Base-by-base conservation (phyloP, 2,888 invertebrate species). In the Diploptera punctata region DNA sequence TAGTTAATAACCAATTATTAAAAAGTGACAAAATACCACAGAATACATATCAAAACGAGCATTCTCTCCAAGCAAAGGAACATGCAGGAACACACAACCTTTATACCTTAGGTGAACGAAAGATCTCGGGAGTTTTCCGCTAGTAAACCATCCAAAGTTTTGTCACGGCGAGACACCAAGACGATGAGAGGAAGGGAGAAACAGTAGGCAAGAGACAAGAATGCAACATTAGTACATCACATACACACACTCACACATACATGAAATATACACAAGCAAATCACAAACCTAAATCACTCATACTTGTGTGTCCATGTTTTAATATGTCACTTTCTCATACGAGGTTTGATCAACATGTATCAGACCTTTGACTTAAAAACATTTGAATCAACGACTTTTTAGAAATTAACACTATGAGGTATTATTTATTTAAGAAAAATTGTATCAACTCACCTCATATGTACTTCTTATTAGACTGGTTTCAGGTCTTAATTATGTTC, bases 51-150 rank as follows among this genome's bases (percentile, higher is more conserved):
- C 29, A 29, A 29, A 29, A 57, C 2, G 4, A 24, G 7, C 52
- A 52, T 52, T 52, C 52, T 52, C 13, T 52, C 9, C 57, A 57
- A 57, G 57, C 57, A 57, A 57, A 57, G 57, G 29, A 57, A 57
- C 65, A 65, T 47, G 65, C 65, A 65, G 65, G 47, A 65, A 65
- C 65, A 65, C 43, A 21, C 29, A n/a, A 29, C 57, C 57, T 65
- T 33, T 52, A 54, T 75, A 75, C 75, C 75, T 75, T 74, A 18
- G 75, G 75, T 31, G 75, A 74, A 60, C 70, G 75, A 57, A 71
- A 74, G 73, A 74, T 74, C 33, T 72, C 71, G 24, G 75, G 70
- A 68, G 70, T 70, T 67, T 73, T 71, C 72, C 67, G 69, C 75
- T 74, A 49, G 71, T 65, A 38, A 19, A 70, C 62, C 49, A 21